phyloP scores from a whole-genome alignment of 2,797 vertebrate species.

The Hirundo rustica region DNA sequence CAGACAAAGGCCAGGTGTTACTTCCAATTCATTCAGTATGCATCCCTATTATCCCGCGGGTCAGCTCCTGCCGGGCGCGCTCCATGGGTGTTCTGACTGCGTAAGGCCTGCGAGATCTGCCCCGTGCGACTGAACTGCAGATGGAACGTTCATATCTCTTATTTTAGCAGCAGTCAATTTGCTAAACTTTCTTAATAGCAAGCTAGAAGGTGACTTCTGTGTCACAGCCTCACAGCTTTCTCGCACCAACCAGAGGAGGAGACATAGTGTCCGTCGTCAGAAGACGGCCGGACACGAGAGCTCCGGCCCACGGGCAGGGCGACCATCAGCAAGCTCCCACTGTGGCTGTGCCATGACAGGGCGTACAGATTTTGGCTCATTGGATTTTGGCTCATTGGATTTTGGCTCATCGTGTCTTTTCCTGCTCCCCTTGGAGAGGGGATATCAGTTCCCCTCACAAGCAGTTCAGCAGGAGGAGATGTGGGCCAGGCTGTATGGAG shows the following conservation, averaged over 20 bases:
- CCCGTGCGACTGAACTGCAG: slow-evolving; percentile 49
- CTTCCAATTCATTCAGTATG: slow-evolving; percentile 51
- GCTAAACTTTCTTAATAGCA: slow-evolving; percentile 39
- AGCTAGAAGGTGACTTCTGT: slow-evolving; percentile 44
- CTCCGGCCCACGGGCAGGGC: not conserved
- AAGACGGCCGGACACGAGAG: not conserved
- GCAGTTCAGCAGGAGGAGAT: not conserved
- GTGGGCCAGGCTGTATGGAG: not conserved
- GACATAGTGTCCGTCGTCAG: accelerated
- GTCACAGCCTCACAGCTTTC: slow-evolving; percentile 23
- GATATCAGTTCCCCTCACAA: not conserved
- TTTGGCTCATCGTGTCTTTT: not conserved
- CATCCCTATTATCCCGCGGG: slow-evolving; percentile 47
- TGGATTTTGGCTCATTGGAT: not conserved
- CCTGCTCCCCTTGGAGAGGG: not conserved
- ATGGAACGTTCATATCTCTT: slow-evolving; percentile 54
- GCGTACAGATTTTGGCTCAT: not conserved
- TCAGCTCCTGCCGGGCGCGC: not conserved
- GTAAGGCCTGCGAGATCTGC: slow-evolving; percentile 60
- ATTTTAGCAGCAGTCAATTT: slow-evolving; percentile 63
- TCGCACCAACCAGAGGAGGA: not conserved
- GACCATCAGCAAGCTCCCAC: not conserved
- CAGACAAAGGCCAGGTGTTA: slow-evolving; percentile 54
- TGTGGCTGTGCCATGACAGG: not conserved
- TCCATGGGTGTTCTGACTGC: slow-evolving; percentile 56